These are phyloP conservation scores for Fregata magnificens DNA, from an alignment of 2,113 vertebrate genomes.

Conservation along the genomic window DNA sequence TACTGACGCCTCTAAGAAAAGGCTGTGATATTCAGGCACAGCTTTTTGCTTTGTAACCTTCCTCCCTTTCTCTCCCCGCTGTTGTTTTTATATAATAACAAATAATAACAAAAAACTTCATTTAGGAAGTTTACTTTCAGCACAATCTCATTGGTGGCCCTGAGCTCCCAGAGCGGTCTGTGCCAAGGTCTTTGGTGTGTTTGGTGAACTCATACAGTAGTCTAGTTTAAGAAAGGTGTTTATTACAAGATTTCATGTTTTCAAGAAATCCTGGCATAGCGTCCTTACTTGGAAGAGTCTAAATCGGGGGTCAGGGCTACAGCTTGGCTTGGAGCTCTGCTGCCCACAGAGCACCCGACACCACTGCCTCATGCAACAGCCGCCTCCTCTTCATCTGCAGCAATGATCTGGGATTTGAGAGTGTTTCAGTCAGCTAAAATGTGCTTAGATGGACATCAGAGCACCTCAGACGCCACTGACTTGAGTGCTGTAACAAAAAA, in stretches of 20 bases:
- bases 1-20: fast-evolving
- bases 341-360: too few relatives aligned
- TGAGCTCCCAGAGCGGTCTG: too few relatives aligned
- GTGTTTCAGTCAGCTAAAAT: background rate
- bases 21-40: fast-evolving
- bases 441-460: background rate
- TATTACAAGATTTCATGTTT: background rate
- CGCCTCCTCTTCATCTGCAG: background rate
- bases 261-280: background rate
- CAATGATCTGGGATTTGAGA: background rate
- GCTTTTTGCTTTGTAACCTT: background rate
- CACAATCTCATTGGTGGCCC: fast-evolving
- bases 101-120: background rate
- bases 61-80: background rate
- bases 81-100: background rate
- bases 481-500: background rate
- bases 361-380: background rate
- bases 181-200: background rate
- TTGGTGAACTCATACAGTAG: background rate
- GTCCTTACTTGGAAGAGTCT: background rate
- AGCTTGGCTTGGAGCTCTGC: background rate
- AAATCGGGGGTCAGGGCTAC: fast-evolving
- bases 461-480: background rate
- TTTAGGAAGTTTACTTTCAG: background rate
- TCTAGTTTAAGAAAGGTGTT: background rate